These are phyloP conservation scores for Epinephelus malabaricus DNA, from an alignment of 2,797 vertebrate genomes.

Conservation along the genomic window DNA sequence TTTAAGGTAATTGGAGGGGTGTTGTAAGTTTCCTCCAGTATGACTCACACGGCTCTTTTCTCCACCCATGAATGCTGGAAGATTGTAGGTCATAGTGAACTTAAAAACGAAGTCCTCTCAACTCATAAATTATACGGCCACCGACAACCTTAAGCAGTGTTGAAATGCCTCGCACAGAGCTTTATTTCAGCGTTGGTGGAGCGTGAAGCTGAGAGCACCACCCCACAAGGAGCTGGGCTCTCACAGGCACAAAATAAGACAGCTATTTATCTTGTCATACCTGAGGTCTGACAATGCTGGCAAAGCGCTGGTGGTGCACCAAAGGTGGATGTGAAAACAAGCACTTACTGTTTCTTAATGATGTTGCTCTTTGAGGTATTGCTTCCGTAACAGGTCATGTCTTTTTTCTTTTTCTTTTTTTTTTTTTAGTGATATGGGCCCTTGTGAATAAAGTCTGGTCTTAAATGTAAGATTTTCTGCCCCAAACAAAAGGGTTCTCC, in stretches of 20 bases:
- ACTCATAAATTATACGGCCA: constrained; percentile 87
- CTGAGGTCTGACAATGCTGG: constrained; percentile 80
- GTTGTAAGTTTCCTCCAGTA: constrained; percentile 83
- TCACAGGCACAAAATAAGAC: constrained; percentile 77
- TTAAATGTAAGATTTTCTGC: constrained; percentile 70
- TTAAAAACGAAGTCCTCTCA: constrained; percentile 81
- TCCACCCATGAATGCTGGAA: constrained; percentile 82
- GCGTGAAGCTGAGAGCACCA: constrained; percentile 84
- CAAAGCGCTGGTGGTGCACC: constrained; percentile 66
- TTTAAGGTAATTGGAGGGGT: constrained; percentile 80
- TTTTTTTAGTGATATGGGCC: constrained; percentile 31
- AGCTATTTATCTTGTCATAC: constrained; percentile 80
- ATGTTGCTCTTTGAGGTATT: constrained; percentile 63
- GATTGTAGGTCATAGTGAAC: constrained; percentile 82
- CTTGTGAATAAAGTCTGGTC: constrained; percentile 65
- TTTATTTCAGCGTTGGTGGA: constrained; percentile 87
- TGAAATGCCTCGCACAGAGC: constrained; percentile 88
- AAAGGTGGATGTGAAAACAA: constrained; percentile 72
- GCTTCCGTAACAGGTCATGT: constrained; percentile 63
- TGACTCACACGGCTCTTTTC: constrained; percentile 83
- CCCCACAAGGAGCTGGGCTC: constrained; percentile 81
- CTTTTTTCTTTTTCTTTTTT: constrained; percentile 37
- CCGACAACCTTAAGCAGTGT: constrained; percentile 88
- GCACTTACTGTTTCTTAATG: constrained; percentile 67
- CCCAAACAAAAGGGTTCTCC: constrained; percentile 73